Evolutionary conservation across 2,888 invertebrate genomes (phyloP), one percentile per base, ranked within the genome.

Genomic region (Arge pagana): DNA sequence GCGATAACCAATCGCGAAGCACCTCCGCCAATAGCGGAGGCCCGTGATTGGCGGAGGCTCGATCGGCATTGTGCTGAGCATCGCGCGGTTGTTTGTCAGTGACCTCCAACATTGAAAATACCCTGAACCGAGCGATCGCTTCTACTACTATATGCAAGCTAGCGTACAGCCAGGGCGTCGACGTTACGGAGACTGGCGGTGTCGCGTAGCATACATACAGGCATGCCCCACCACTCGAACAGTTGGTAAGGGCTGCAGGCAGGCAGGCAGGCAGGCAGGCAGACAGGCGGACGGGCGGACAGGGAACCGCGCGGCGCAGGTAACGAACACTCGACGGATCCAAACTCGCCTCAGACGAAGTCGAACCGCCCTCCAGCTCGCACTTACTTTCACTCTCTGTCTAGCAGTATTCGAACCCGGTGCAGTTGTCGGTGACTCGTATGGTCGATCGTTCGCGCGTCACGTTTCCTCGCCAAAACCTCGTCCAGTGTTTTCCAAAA

Each of bases 71-170:
- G 64, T 57, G 58, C 61, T 67, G 62, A 59, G 58, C 57, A 66
- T 61, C 78, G 77, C 77, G 70, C 72, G 70, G 81, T 81, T 82
- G 80, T 81, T 86, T 87, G 87, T 86, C 87, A 87, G 87, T 88
- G 87, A 88, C 88, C 88, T 88, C 87, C 86, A 85, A 84, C 82
- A 85, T 86, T 85, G 85, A 83, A 87, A 82, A 85, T 85, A 83
- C 85, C 85, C 83, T 84, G 86, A 86, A 86, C 85, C 83, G 85
- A 79, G 76, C 77, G 75, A 66, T 67, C 71, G 74, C 77, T 70
- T 76, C 73, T 77, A 79, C 72, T 78, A 79, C 80, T 79, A 61
- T n/a, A n/a, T n/a, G n/a, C n/a, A n/a, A n/a, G n/a, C n/a, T n/a
- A n/a, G 80, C 80, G 78, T 79, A 79, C 80, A 80, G 80, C 79